Percentiles rank a stretch among this genome's conserved stretches.
Evolutionary conservation across 92 coral and sea anemone genomes (phyloP).

Genomic region (Galaxea fascicularis): DNA sequence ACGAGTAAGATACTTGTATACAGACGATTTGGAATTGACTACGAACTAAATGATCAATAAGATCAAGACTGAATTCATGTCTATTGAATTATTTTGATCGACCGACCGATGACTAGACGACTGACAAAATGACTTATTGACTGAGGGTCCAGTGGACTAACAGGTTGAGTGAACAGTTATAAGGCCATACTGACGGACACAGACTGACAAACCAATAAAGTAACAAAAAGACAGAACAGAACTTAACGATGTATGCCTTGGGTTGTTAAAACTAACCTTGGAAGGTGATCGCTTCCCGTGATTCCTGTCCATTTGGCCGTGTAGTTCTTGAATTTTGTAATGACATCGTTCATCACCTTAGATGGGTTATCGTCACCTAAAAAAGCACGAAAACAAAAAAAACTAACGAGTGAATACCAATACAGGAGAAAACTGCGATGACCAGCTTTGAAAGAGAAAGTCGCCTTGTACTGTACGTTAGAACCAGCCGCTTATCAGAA

Average conservation of each 20-base stretch:
- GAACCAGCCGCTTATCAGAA: neutral
- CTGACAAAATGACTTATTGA: neutral
- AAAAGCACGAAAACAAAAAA: neutral
- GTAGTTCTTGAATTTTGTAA: conserved; percentile 76
- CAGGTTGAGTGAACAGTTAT: neutral
- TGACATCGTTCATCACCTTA: conserved; percentile 77
- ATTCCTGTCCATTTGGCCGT: conserved; percentile 91
- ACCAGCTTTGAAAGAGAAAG: no score
- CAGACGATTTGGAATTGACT: no score
- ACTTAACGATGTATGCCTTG: neutral
- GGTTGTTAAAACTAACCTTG: conserved; percentile 69
- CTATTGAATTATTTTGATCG: no score
- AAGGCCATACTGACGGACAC: neutral
- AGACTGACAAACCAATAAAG: neutral
- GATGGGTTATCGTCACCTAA: conserved; percentile 78
- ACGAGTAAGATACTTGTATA: no score
- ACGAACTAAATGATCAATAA: no score
- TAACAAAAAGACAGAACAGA: neutral
- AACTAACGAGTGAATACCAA: neutral
- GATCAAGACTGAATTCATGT: no score
- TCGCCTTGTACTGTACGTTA: no score
- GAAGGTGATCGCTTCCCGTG: conserved; percentile 84
- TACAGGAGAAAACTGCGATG: no score
- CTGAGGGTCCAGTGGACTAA: neutral
- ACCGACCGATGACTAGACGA: neutral